A percentile compares a stretch with the other conserved stretches of the same genome.
Evolutionary conservation across 2,113 vertebrate species (phyloP).

Genomic region (Phalacrocorax carbo): DNA sequence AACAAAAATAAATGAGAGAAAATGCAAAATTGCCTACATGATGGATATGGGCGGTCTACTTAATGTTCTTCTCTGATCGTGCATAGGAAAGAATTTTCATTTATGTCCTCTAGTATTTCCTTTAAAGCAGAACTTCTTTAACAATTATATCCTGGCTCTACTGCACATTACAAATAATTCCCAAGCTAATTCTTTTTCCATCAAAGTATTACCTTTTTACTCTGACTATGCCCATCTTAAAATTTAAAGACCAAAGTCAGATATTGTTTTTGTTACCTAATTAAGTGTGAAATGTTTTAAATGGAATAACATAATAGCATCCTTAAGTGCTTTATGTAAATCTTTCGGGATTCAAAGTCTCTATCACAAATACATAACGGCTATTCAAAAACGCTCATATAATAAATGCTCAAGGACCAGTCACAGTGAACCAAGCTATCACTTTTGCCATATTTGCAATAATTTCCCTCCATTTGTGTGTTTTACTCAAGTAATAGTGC

Average conservation of each 20-base stretch:
- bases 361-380: neutral
- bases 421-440: neutral
- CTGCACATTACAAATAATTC: neutral
- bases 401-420: neutral
- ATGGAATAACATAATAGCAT: neutral
- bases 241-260: neutral
- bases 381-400: neutral
- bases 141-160: neutral
- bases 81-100: neutral
- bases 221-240: neutral
- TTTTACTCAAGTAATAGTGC: neutral
- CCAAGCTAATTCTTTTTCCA: neutral
- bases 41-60: neutral
- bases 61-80: neutral
- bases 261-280: neutral
- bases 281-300: neutral
- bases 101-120: neutral
- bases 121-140: neutral
- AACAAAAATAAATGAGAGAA: neutral
- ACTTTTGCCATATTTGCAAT: neutral
- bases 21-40: neutral
- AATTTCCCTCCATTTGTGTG: neutral
- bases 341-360: neutral
- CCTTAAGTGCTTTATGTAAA: neutral
- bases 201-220: neutral